Percentiles rank a stretch among this genome's conserved stretches.
Evolutionary conservation across 2,797 vertebrate genomes (phyloP).

Genomic region (Garrulus glandarius): DNA sequence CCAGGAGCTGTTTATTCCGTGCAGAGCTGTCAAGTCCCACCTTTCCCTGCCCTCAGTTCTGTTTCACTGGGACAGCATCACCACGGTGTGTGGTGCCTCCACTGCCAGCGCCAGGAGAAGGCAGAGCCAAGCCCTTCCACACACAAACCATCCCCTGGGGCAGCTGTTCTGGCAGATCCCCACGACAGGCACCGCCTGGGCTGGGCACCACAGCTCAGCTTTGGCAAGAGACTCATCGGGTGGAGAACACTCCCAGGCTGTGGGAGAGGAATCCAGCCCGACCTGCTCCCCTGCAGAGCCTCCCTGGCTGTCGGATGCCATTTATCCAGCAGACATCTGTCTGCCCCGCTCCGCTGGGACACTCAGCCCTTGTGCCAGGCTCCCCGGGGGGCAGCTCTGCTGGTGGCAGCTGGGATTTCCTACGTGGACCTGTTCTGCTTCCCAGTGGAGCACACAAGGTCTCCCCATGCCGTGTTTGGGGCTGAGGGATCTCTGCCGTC

Average conservation of each 20-base stretch:
- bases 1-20: neutral
- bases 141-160: constrained; percentile 1
- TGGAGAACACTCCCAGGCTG: constrained; percentile 23
- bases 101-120: neutral
- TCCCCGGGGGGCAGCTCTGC: neutral
- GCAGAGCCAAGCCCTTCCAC: neutral
- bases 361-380: neutral
- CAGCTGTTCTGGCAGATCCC: neutral
- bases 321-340: constrained; percentile 60
- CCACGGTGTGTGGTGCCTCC: fast-evolving
- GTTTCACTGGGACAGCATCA: neutral
- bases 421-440: neutral
- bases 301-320: neutral
- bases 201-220: neutral
- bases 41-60: neutral
- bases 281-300: constrained; percentile 37
- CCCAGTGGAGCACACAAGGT: fast-evolving
- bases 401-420: neutral
- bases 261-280: constrained; percentile 54
- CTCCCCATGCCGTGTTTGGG: neutral
- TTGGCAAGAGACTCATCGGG: neutral
- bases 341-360: neutral
- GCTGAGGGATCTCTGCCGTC: neutral
- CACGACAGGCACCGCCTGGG: neutral
- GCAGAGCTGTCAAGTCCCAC: neutral